These are phyloP conservation scores for Anthophora plumipes DNA, from an alignment of 2,888 invertebrate genomes.

Conservation along the genomic window DNA sequence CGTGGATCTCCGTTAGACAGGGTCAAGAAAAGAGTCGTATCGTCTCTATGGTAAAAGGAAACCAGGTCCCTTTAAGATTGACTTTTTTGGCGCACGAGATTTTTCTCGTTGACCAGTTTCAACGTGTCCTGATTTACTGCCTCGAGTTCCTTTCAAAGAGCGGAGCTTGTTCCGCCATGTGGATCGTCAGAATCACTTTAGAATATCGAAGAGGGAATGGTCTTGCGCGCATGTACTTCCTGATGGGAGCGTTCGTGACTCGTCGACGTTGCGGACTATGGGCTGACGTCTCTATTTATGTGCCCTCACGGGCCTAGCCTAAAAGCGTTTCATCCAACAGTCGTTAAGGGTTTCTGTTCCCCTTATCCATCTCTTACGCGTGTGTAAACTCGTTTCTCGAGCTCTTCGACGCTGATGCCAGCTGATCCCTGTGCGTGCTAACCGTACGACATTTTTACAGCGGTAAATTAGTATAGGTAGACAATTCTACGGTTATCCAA, in stretches of 20 bases:
- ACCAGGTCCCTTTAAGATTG: not conserved
- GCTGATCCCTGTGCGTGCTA: not conserved
- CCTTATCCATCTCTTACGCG: not conserved
- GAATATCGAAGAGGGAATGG: not conserved
- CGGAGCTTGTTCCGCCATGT: not conserved
- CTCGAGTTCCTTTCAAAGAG: not conserved
- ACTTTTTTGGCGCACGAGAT: not conserved
- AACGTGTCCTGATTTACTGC: not conserved
- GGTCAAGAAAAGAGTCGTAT: constrained; percentile 3
- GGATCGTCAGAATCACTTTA: constrained; percentile 12
- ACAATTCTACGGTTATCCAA: not conserved
- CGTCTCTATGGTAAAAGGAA: not conserved
- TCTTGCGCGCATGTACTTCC: not conserved
- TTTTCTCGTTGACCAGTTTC: not conserved
- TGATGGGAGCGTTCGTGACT: constrained; percentile 18
- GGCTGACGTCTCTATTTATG: constrained; percentile 38
- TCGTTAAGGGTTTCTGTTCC: constrained; percentile 1
- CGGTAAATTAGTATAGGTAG: not conserved
- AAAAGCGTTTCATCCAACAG: not conserved
- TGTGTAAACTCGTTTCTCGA: not conserved
- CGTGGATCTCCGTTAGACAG: not conserved
- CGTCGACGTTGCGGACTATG: not conserved
- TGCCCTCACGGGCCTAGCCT: constrained; percentile 4
- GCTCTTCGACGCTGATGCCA: not conserved
- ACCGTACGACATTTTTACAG: not conserved